Evolutionary conservation across 2,888 invertebrate genomes (phyloP).

Genomic region (Lepetodrilus schrolli): DNA sequence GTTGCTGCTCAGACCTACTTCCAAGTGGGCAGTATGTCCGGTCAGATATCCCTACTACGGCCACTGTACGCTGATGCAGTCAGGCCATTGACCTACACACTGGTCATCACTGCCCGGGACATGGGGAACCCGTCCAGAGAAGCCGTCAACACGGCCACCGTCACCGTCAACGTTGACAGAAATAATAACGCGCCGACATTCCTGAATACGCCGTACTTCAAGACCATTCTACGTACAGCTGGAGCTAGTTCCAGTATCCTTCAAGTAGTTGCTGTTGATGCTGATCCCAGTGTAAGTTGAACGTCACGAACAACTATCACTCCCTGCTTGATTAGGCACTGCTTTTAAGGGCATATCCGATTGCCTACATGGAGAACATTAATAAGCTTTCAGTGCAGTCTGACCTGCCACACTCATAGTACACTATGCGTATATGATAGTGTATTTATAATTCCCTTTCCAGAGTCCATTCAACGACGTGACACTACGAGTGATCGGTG

Average conservation of each 20-base stretch:
- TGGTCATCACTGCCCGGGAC: constrained; percentile 52
- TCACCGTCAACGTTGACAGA: constrained; percentile 56
- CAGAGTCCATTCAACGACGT: constrained; percentile 56
- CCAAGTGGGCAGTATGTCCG: constrained; percentile 55
- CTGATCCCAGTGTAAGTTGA: constrained; percentile 49
- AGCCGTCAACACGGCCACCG: constrained; percentile 58
- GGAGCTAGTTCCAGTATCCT: constrained; percentile 42
- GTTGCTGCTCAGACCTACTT: constrained; percentile 55
- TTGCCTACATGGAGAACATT: no score
- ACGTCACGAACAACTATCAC: background rate
- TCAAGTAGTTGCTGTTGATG: constrained; percentile 52
- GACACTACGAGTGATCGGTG: constrained; percentile 51
- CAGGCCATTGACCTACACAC: constrained; percentile 40
- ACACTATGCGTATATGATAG: no score
- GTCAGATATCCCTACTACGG: constrained; percentile 58
- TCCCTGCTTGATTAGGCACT: no score
- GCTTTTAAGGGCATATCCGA: no score
- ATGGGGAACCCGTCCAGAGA: constrained; percentile 51
- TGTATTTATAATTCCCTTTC: constrained; percentile 28
- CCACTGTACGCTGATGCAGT: constrained; percentile 51
- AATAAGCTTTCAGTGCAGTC: no score
- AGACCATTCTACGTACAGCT: constrained; percentile 46
- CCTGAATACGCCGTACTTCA: constrained; percentile 47
- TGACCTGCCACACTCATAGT: no score
- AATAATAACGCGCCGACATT: constrained; percentile 60